Percentiles rank a stretch among this genome's conserved stretches.
phyloP scores from a whole-genome alignment of 2,797 vertebrate species.

The Microchirus variegatus region DNA sequence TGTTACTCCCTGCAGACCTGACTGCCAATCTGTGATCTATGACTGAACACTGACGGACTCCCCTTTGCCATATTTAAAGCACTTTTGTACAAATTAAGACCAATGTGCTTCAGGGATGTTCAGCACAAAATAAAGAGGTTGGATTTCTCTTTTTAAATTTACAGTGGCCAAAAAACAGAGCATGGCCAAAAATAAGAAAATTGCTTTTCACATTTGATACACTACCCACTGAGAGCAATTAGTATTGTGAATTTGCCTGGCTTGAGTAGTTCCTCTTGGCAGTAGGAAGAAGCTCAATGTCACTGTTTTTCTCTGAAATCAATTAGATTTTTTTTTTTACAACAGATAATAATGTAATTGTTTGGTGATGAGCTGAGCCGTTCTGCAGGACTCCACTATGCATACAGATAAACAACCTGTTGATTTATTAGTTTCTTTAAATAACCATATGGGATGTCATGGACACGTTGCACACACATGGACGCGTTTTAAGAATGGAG shows the following conservation, averaged over 20 bases:
- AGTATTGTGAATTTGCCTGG: constrained; percentile 53
- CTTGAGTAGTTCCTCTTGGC: constrained; percentile 47
- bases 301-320: constrained; percentile 30
- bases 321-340: constrained; percentile 21
- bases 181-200: constrained; percentile 31
- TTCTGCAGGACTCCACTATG: constrained; percentile 1
- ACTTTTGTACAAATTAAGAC: constrained; percentile 25
- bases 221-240: constrained; percentile 64
- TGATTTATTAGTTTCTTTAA: not conserved
- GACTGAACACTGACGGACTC: constrained; percentile 34
- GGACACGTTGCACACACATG: no score
- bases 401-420: not conserved
- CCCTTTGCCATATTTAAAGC: constrained; percentile 46
- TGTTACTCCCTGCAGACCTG: constrained; percentile 16
- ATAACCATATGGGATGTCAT: not conserved
- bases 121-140: constrained; percentile 11
- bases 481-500: no score
- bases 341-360: constrained; percentile 33
- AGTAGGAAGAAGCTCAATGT: constrained; percentile 19
- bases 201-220: constrained; percentile 57
- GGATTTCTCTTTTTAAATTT: constrained; percentile 16
- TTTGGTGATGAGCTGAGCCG: constrained; percentile 8
- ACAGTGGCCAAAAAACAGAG: constrained; percentile 20
- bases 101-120: constrained; percentile 31
- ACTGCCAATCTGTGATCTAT: constrained; percentile 6